Base-by-base conservation (phyloP, 2,113 vertebrate species). In the Forbesichthys agassizii region DNA sequence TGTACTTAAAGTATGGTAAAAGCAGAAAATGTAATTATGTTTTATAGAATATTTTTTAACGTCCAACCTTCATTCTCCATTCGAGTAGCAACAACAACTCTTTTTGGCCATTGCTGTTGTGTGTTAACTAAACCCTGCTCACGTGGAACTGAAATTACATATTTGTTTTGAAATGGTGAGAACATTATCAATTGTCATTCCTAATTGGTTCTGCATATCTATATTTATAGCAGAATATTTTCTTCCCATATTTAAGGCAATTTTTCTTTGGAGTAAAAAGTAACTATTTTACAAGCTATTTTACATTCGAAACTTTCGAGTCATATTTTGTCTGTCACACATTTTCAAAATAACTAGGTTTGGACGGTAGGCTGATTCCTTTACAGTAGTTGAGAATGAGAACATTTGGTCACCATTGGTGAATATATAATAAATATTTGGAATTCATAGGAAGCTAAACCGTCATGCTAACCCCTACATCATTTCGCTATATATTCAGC, bases 161-260 rank as follows among this genome's bases (percentile, higher is more conserved):
- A 48, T 56, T 57, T 58, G 53, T 54, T 67, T 54, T 57, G 11
- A 57, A 56, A 27, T 11, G 1, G 11, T 11, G 20, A 68, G 42
- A 68, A 49, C 36, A 48, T n/a, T 68, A 59, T 68, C 55, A 16
- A 48, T 55, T 68, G 47, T 48, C 18, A 20, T 33, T 42, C 58
- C 55, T 56, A 59, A 48, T 33, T 68, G 54, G 36, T 68, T 58
- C 48, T 46, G 64, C 11, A 33, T 68, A 46, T 63, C 59, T 55
- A 54, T 55, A 36, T 66, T 33, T 42, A 14, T 9, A 14, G 13
- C 33, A 1, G 7, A n/a, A 14, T n/a, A 51, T 42, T 49, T 49
- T 49, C 8, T 49, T 49, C 12, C 1, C 3, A 10, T 49, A 49
- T 49, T 49, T 57, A 20, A 27, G 27, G 27, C 27, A 27, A 2